Percentiles rank a stretch among this genome's conserved stretches.
These are phyloP conservation scores for Notodonta ziczac DNA, from an alignment of 2,888 invertebrate species.

Conservation along the genomic window DNA sequence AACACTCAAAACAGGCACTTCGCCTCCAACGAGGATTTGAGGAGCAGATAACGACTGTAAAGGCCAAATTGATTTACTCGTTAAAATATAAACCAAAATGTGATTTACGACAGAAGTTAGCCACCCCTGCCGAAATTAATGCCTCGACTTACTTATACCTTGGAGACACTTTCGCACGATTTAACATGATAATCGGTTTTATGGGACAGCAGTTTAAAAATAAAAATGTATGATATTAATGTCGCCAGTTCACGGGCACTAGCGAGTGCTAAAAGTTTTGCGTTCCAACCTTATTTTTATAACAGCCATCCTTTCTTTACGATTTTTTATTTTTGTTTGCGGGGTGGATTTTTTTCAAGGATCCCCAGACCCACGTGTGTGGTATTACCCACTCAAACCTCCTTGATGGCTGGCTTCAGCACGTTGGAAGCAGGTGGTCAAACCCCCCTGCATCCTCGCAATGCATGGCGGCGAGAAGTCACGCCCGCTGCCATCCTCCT, in stretches of 20 bases:
- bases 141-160: conserved; percentile 16
- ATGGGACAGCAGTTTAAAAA: conserved; percentile 44
- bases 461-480: too few relatives aligned
- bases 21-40: conserved; percentile 13
- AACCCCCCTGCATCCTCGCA: too few relatives aligned
- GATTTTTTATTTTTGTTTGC: too few relatives aligned
- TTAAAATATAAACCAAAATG: conserved; percentile 36
- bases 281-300: not conserved
- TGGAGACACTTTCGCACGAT: conserved; percentile 45
- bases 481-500: too few relatives aligned
- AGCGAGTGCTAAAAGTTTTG: conserved; percentile 5
- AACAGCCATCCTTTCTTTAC: too few relatives aligned
- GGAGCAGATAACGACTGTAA: conserved; percentile 25
- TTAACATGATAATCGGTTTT: conserved; percentile 49
- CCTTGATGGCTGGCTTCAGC: too few relatives aligned
- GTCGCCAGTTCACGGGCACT: conserved; percentile 11
- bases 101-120: conserved; percentile 39
- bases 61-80: conserved; percentile 37
- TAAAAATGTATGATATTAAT: conserved; percentile 37
- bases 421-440: too few relatives aligned
- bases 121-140: conserved; percentile 30
- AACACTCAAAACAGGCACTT: conserved; percentile 4
- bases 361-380: too few relatives aligned
- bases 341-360: too few relatives aligned
- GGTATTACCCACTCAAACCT: too few relatives aligned